Percentiles rank a stretch among this genome's conserved stretches.
phyloP scores from a whole-genome alignment of 2,113 vertebrate species.

The Saimiri boliviensis region DNA sequence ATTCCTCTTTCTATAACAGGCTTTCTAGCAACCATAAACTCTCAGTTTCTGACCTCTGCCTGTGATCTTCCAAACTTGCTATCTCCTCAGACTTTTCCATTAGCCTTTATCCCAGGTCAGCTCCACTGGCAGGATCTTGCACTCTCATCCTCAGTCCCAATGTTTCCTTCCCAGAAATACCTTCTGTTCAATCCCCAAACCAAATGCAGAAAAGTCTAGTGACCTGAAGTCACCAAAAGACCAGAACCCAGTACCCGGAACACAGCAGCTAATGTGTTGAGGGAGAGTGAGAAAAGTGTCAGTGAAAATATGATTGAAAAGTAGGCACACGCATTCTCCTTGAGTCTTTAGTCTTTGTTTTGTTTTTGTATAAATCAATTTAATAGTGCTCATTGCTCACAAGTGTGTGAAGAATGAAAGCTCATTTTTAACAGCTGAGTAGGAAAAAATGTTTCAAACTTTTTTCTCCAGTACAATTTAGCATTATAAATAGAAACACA shows the following conservation, averaged over 20 bases:
- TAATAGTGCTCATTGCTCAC: neutral
- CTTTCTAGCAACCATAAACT: neutral
- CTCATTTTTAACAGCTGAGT: neutral
- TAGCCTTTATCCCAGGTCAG: neutral
- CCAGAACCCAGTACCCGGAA: neutral
- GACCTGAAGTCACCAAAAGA: neutral
- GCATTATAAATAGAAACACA: neutral
- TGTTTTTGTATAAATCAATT: neutral
- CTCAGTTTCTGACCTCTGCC: neutral
- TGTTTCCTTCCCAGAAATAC: neutral
- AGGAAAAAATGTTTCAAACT: neutral
- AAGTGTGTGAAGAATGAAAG: neutral
- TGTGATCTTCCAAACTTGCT: neutral
- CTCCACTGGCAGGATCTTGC: neutral
- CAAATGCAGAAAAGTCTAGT: neutral
- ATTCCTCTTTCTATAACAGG: neutral
- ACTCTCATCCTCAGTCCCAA: neutral
- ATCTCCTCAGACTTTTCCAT: neutral
- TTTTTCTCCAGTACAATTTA: neutral
- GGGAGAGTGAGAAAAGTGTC: neutral
- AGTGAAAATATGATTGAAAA: neutral
- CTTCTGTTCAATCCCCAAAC: neutral
- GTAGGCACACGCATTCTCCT: neutral
- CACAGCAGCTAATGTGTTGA: neutral
- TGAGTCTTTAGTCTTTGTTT: neutral